phyloP scores from a whole-genome alignment of 2,113 vertebrate species.

The Apus apus region DNA sequence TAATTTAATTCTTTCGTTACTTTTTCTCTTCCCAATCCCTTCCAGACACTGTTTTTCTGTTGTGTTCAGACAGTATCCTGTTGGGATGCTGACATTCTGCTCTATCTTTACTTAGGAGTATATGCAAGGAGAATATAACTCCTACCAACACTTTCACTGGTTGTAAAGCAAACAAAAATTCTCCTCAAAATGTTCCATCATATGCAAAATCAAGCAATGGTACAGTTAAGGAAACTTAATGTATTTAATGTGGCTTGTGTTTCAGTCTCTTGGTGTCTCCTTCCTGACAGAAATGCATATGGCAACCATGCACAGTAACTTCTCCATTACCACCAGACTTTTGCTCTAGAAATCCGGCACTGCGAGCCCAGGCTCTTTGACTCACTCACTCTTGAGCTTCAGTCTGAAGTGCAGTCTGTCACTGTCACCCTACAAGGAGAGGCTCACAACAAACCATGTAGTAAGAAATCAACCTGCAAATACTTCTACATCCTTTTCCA shows the following conservation, averaged over 20 bases:
- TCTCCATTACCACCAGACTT: background rate
- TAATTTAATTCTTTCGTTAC: background rate
- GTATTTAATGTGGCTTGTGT: background rate
- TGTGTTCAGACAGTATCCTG: background rate
- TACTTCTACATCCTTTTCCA: background rate
- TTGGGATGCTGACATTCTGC: background rate
- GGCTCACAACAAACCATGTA: background rate
- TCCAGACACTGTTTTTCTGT: slow-evolving; percentile 3
- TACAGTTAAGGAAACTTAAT: background rate
- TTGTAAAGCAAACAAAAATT: background rate
- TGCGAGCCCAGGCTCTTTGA: background rate
- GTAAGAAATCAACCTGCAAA: background rate
- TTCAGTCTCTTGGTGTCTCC: background rate
- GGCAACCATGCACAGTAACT: background rate
- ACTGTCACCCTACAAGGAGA: background rate
- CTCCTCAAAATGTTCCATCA: background rate
- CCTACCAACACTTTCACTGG: background rate
- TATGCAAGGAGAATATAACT: background rate
- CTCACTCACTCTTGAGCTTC: background rate
- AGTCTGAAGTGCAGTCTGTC: background rate
- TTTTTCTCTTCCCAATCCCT: background rate
- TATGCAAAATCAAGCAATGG: background rate
- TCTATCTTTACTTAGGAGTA: background rate
- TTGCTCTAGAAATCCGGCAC: background rate
- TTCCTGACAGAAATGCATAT: background rate